A percentile compares a stretch with the other conserved stretches of the same genome.
Conservation (phyloP, 2,113 vertebrate species). For the Corythoichthys intestinalis region DNA sequence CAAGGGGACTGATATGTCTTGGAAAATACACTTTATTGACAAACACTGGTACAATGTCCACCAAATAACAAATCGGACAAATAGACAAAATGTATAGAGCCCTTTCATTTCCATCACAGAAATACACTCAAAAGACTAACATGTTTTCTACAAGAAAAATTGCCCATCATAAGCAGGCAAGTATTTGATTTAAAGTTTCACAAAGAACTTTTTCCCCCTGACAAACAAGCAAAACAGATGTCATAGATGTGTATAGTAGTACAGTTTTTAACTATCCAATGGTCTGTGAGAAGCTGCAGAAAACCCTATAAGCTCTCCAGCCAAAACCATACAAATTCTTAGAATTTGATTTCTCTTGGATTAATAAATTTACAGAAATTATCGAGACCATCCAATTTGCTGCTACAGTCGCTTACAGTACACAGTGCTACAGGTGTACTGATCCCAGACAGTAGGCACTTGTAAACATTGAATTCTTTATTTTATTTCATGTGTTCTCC, state of each 20-base stretch:
- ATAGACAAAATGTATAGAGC: constrained; percentile 33
- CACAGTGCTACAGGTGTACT: constrained; percentile 61
- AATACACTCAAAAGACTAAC: constrained; percentile 12
- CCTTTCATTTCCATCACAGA: constrained; percentile 46
- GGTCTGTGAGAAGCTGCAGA: too few relatives aligned
- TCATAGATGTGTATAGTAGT: not conserved
- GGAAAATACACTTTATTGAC: constrained; percentile 46
- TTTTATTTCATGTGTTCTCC: constrained; percentile 7
- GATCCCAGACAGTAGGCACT: constrained; percentile 62
- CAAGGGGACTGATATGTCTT: not conserved
- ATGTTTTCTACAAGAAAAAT: constrained; percentile 7
- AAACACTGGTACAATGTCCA: constrained; percentile 52
- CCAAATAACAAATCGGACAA: constrained; percentile 14
- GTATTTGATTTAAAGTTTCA: constrained; percentile 11
- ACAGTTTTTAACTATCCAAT: too few relatives aligned
- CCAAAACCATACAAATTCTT: too few relatives aligned
- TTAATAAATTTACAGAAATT: not conserved
- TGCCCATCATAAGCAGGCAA: constrained; percentile 18
- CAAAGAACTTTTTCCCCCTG: constrained; percentile 8
- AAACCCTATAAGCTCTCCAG: too few relatives aligned
- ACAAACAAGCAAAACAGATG: constrained; percentile 26
- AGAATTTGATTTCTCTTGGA: too few relatives aligned
- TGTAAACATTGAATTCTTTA: constrained; percentile 43
- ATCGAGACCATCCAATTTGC: not conserved
- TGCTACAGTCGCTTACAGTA: not conserved